Base-by-base conservation (phyloP, 2,113 vertebrate genomes). In the Coregonus clupeaformis region DNA sequence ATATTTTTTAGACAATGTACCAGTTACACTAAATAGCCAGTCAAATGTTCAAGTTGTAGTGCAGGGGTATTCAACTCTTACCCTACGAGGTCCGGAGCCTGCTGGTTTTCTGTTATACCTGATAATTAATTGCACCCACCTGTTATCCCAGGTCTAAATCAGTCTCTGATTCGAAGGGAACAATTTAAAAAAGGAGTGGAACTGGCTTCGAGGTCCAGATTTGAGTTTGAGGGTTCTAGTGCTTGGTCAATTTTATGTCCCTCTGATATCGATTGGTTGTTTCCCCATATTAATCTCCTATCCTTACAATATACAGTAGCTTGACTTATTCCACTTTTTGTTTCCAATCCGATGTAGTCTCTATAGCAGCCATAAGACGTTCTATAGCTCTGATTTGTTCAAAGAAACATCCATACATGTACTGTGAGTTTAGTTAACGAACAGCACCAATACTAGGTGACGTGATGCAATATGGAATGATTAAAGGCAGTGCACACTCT, bases 401-500 rank as follows among this genome's bases (percentile, higher is more conserved):
- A 65, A 12, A 29, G 63, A 65, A 9, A 29, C 13, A 27, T 30
- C 27, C 63, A 6, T 25, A 16, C 22, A 18, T 65, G 20, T 29
- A 30, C 63, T 29, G 12, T 14, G 63, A 65, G 11, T 12, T 25
- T 65, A 65, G 13, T 65, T 13, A 65, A 27, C 4, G 18, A 18
- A 67, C 30, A 67, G 14, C 64, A 32, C 18, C 18, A 36, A 20
- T 32, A 67, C 11, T 11, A 42, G 36, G 36, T 42, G 63, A 65
- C 12, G 63, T 36, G 29, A 67, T 67, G 64, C 64, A 67, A 67
- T 67, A 36, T 67, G 30, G 18, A 67, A 20, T 20, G 27, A 32
- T 67, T 67, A 67, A 14, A 32, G 16, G 16, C 49, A 52, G 2
- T 29, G 27, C 49, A 45, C 11, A 47, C 36, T 14, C 36, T 55